A percentile compares a stretch with the other conserved stretches of the same genome.
phyloP scores from a whole-genome alignment of 2,797 vertebrate genomes.

The Amazonetta brasiliensis region DNA sequence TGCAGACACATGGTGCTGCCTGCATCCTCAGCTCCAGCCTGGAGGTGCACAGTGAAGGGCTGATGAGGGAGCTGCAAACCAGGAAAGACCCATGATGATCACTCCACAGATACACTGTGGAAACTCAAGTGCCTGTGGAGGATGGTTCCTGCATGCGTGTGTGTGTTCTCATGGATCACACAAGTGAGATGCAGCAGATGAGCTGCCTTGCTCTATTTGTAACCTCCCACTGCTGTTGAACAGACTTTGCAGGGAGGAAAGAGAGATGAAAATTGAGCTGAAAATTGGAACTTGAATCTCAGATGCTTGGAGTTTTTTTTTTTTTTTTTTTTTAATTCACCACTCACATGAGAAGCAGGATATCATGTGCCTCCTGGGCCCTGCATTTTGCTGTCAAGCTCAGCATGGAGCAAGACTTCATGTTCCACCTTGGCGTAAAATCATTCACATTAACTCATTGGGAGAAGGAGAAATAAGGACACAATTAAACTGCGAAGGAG shows the following conservation, averaged over 20 bases:
- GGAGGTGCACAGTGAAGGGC: not conserved
- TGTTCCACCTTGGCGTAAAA: not conserved
- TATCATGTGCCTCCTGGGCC: not conserved
- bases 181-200: not conserved
- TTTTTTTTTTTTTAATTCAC: not conserved
- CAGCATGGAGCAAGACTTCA: not conserved
- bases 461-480: not conserved
- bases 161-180: not conserved
- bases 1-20: not conserved
- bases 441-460: not conserved
- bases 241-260: constrained; percentile 21
- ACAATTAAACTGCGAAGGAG: not conserved
- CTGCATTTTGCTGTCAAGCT: not conserved
- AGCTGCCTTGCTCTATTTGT: constrained; percentile 30
- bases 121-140: not conserved
- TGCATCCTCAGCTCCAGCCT: not conserved
- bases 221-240: constrained; percentile 42
- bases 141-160: not conserved
- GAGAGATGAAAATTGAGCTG: constrained; percentile 22
- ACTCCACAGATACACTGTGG: accelerated
- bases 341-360: not conserved
- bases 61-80: constrained; percentile 56
- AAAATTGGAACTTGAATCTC: not conserved
- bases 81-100: not conserved
- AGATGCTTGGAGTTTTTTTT: not conserved